These are phyloP conservation scores for Ornithoptera alexandrae DNA, from an alignment of 2,888 invertebrate species.

Conservation along the genomic window DNA sequence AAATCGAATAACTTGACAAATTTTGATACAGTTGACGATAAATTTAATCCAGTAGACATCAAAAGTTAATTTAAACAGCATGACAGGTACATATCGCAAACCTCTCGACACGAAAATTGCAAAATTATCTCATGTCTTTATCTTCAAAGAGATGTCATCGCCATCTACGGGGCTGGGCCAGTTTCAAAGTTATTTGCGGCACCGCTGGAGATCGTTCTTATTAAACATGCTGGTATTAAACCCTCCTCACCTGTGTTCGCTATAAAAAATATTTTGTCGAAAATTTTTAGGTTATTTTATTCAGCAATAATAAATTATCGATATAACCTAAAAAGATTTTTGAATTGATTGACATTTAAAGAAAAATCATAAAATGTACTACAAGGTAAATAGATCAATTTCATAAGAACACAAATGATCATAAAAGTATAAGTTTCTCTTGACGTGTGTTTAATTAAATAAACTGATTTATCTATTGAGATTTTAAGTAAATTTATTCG, in stretches of 20 bases:
- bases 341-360: no score
- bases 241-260: conserved; percentile 52
- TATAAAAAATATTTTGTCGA: conserved; percentile 14
- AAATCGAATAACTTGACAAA: conserved; percentile 32
- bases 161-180: conserved; percentile 68
- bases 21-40: conserved; percentile 50
- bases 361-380: no score
- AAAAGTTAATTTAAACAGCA: conserved; percentile 71
- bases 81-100: conserved; percentile 68
- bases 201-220: conserved; percentile 61
- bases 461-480: no score
- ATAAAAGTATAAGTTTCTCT: no score
- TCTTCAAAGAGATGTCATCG: conserved; percentile 79
- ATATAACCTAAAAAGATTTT: background rate
- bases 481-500: no score
- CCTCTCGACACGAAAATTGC: conserved; percentile 72
- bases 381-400: no score
- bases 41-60: conserved; percentile 57
- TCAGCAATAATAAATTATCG: background rate
- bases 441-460: no score
- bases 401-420: no score
- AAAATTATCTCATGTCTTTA: conserved; percentile 77
- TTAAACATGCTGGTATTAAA: conserved; percentile 66
- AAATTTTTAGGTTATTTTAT: background rate
- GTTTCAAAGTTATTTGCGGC: conserved; percentile 73